These are phyloP conservation scores for Rhinopithecus roxellana DNA, from an alignment of 2,113 vertebrate species.

Conservation along the genomic window DNA sequence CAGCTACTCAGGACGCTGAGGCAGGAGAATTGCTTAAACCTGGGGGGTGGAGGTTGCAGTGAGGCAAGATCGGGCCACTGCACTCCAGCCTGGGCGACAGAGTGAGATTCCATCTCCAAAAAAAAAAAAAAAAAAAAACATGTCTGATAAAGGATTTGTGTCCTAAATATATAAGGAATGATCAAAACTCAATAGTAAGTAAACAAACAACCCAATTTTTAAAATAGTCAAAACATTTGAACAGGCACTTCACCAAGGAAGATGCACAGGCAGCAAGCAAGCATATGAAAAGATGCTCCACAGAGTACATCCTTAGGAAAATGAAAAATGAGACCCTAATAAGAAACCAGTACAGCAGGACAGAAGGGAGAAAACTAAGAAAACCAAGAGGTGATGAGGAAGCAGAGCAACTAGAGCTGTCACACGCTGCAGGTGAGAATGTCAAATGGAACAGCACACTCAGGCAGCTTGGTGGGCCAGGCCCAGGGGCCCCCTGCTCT, in stretches of 20 bases:
- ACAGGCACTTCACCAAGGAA: background rate
- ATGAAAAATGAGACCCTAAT: background rate
- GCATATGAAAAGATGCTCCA: background rate
- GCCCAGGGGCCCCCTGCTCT: too few relatives aligned
- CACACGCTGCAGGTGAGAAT: background rate
- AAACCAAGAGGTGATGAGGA: background rate
- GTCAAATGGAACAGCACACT: background rate
- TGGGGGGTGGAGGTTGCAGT: too few relatives aligned
- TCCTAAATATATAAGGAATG: background rate
- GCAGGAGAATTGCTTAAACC: too few relatives aligned
- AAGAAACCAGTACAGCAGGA: background rate
- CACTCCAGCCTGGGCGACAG: too few relatives aligned
- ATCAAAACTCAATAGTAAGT: background rate
- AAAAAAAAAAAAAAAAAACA: too few relatives aligned
- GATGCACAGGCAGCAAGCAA: background rate
- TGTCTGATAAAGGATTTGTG: background rate
- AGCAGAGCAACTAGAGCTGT: fast-evolving
- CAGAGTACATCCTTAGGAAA: background rate
- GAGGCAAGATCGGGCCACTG: too few relatives aligned
- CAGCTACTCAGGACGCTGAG: too few relatives aligned
- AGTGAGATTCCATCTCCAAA: too few relatives aligned
- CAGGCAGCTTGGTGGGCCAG: too few relatives aligned
- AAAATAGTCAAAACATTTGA: background rate
- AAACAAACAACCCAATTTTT: background rate
- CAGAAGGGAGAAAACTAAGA: background rate